Evolutionary conservation across 2,113 vertebrate genomes (phyloP), one percentile per base, ranked within the genome.

Genomic region (Cavia porcellus): DNA sequence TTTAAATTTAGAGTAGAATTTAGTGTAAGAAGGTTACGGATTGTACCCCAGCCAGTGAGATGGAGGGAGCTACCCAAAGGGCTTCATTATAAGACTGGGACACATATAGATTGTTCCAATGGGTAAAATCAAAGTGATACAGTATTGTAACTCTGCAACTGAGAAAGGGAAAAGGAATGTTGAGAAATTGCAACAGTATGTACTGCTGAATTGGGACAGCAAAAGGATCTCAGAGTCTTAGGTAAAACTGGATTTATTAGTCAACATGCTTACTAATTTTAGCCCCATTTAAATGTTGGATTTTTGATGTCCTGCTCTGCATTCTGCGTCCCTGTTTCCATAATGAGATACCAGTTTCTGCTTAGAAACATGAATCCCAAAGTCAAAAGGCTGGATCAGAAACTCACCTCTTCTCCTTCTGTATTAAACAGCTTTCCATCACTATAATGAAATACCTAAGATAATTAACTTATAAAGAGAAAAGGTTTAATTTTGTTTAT

Each of bases 1-100:
- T 88, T 97, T 17, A 68, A 92, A 59, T 77, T 88, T 85, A 91
- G 72, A 92, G 24, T 95, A 59, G 92, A 96, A 88, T 83, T 95
- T 83, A 88, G 59, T 68, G 8, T 80, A 75, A 84, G 77, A 94
- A 24, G 0, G 22, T 88, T 95, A 62, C 50, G n/a, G 64, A 79
- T 87, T 96, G 79, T 86, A 68, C 47, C 13, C 30, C 30, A 82
- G 81, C 62, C 95, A 97, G 0, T 38, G 94, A 57, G 74, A 62
- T 79, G 79, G 61, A 79, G 47, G n/a, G 25, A 55, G 66, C 89
- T 91, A 45, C 74, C 42, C 66, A 47, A 62, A 96, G 35, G 86
- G 35, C 66, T 91, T 94, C 42, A 38, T 80, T 81, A 13, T 35
- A 72, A 93, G 92, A 81, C 3, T 2, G 61, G 35, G 45, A 45